Conservation (phyloP, 2,888 invertebrate species). For the Formica aserva region DNA sequence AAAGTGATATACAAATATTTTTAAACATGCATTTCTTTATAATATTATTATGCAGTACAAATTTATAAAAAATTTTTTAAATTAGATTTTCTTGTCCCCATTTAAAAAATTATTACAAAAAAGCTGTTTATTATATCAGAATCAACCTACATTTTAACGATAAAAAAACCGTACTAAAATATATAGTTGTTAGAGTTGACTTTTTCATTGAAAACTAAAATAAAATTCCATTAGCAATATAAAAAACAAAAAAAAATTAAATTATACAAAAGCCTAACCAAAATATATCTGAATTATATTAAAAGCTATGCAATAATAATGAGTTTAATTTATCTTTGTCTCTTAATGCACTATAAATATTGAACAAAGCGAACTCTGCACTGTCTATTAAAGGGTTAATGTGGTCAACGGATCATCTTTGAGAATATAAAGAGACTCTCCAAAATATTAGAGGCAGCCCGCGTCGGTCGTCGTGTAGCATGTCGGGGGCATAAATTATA, state of each 20-base stretch:
- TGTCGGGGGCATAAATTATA: slow-evolving; percentile 52
- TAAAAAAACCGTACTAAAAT: not conserved
- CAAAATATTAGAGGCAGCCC: slow-evolving; percentile 46
- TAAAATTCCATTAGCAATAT: not conserved
- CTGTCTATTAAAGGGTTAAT: slow-evolving; percentile 39
- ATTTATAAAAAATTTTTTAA: not conserved
- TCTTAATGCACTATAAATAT: slow-evolving; percentile 30
- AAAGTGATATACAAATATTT: not conserved
- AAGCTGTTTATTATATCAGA: not conserved
- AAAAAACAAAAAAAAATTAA: not conserved
- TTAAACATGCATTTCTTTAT: not conserved
- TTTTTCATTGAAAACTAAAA: not conserved
- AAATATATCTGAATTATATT: not conserved
- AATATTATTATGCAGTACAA: not conserved
- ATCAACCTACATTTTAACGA: not conserved
- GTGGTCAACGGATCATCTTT: slow-evolving; percentile 41
- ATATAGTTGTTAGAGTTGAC: not conserved
- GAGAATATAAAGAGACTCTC: slow-evolving; percentile 46
- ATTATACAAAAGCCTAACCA: not conserved
- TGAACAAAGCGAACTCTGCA: slow-evolving; percentile 20
- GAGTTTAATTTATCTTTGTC: not conserved
- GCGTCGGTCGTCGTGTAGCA: slow-evolving; percentile 30
- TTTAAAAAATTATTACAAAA: slow-evolving; percentile 11
- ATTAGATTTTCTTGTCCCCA: not conserved
- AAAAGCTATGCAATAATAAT: slow-evolving; percentile 15